Conservation (phyloP, 1,140 invertebrate genomes). For the Calosoma granatense region DNA sequence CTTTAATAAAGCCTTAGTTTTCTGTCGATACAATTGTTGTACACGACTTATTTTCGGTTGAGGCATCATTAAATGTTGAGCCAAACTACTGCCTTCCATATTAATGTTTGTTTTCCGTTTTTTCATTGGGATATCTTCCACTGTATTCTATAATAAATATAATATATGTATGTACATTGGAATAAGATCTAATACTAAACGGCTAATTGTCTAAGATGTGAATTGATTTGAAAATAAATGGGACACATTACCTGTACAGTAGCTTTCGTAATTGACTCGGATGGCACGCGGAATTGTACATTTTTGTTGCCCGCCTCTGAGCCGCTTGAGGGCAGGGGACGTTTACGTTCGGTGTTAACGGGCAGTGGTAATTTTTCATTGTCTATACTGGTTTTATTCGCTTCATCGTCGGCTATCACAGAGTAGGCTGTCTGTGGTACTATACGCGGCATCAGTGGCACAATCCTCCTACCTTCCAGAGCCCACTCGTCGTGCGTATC, state of each 20-base stretch:
- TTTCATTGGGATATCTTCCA: slow-evolving; percentile 24
- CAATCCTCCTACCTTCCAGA: slow-evolving; percentile 68
- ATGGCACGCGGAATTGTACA: not conserved
- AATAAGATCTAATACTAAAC: slow-evolving; percentile 16
- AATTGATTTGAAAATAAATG: not conserved
- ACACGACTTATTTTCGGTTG: slow-evolving; percentile 30
- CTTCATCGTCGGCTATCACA: slow-evolving; percentile 64
- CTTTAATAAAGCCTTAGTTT: slow-evolving; percentile 21
- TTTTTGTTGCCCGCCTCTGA: not conserved
- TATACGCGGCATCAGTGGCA: slow-evolving; percentile 70
- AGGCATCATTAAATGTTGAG: slow-evolving; percentile 25
- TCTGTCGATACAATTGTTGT: slow-evolving; percentile 27
- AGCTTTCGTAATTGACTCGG: not conserved
- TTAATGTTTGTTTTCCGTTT: slow-evolving; percentile 26
- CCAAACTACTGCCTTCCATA: slow-evolving; percentile 25
- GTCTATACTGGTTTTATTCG: slow-evolving; percentile 39
- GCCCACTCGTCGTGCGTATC: slow-evolving; percentile 73
- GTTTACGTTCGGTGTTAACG: slow-evolving; percentile 28
- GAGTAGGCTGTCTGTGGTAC: slow-evolving; percentile 76
- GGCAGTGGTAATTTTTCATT: slow-evolving; percentile 37
- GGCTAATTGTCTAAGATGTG: slow-evolving; percentile 11
- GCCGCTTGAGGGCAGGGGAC: slow-evolving; percentile 4
- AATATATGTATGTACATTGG: slow-evolving; percentile 15
- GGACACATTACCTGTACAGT: not conserved
- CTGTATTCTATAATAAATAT: slow-evolving; percentile 7